Evolutionary conservation across 92 coral and sea anemone species (phyloP), one percentile per base, ranked within the genome.

Genomic region (Pocillopora grandis): DNA sequence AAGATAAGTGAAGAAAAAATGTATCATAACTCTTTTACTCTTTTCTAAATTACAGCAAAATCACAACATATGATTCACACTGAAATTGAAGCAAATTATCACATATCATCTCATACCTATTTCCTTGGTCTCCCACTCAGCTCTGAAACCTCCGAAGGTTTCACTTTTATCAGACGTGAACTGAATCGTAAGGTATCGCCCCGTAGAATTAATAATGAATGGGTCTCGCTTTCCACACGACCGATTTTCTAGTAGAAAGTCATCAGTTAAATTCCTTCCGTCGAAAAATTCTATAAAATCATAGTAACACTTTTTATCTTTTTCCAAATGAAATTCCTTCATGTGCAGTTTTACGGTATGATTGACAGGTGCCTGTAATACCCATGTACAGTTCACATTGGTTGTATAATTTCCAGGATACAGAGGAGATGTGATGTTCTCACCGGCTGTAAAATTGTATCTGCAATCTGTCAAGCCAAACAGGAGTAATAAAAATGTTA

Each of bases 271-370:
- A 48, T 36, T 62, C 83, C 84, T 78, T 7, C 94, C 94, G 37
- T 91, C 90, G 42, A 80, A 91, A 59, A 97, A 68, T 27, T 92
- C 80, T 60, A 97, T 75, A 66, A 78, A 94, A 80, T 97, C 99
- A 69, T 92, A 97, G 60, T 87, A 89, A 72, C 99, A 97, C 76
- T 94, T 97, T 86, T 97, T 97, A 89, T 97, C 99, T 60, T 78
- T 62, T 52, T 97, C 98, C 83, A 97, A 88, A 16, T 88, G 37
- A 62, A 97, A 97, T 31, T 89, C 80, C 1, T 82, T 66, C 72
- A 97, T 60, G 31, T 68, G 61, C n/a, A 94, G 89, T 52, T 76
- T 88, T 59, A 97, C 92, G 1, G 94, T 94, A 80, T 88, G 87
- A 75, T 97, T 97, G 33, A 48, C 67, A 1, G 93, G 94, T 12